Evolutionary conservation across 2,797 vertebrate species (phyloP), one percentile per base, ranked within the genome.

Genomic region (Poecilia velifera): DNA sequence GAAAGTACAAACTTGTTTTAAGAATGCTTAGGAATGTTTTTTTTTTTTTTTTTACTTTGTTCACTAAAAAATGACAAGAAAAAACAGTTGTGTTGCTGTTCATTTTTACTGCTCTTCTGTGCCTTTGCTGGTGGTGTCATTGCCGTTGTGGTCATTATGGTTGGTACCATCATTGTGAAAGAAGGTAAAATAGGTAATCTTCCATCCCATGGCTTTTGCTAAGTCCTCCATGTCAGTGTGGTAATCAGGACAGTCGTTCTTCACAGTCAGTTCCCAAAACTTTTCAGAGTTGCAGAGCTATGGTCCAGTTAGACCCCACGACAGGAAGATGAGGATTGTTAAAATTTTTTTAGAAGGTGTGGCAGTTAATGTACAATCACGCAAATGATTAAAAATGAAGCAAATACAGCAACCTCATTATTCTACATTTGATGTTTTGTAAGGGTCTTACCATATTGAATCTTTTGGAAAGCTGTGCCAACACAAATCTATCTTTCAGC

Each of bases 241-340:
- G 85, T 95, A 79, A 43, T 79, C 86, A 72, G 91, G 86, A 78
- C 87, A 89, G 34, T 82, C 47, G 1, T 80, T 89, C 84, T 81
- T 87, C 66, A 95, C 94, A 51, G 84, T 93, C 78, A 91, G 90
- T 84, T 97, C 94, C 94, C 95, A 96, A 75, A 97, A 91, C 0
- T 0, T 76, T 12, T 96, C 91, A 6, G 93, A 96, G 77, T 85
- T 88, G 85, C 94, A 94, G 47, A 96, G 31, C 95, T 97, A 51
- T 2, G 55, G 28, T 73, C 78, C 72, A 80, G 74, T 82, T 51
- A 82, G 22, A 86, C 72, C 0, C 91, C 72, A 92, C 18, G 41
- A 34, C 20, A 77, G 45, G 62, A 76, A 31, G 45, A 20, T 70
- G 6, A 34, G 28, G 28, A 34, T 62, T 34, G 31, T 34, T 18